Base-by-base conservation (phyloP, 2,888 invertebrate species). In the Cecidostiba fungosa region DNA sequence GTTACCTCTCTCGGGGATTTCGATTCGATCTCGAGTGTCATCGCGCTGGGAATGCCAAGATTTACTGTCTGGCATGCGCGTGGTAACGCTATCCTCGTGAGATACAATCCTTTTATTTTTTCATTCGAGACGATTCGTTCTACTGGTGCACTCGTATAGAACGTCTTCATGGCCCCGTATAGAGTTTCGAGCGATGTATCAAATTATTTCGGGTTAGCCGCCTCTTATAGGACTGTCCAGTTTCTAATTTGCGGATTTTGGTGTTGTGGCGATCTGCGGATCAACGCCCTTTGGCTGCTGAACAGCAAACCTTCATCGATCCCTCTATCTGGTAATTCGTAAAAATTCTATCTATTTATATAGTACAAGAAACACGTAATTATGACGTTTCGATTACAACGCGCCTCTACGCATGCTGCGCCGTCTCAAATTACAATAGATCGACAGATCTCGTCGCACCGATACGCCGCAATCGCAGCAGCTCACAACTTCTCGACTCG, bases 31-130 rank as follows among this genome's bases (percentile, higher is more conserved):
- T 86, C 84, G 47, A 73, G 77, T 86, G 86, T 89, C 87, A 80
- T 43, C 43, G 84, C 85, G 82, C 85, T 70, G 50, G 74, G 84
- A 87, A 87, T 76, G 81, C 69, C 66, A 79, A 86, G 86, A 87
- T 88, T 88, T 86, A 86, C 72, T 83, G 77, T 36, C 81, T 47
- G 62, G 84, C 39, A 83, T 79, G 87, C 70, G 77, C 43, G 39
- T 72, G 80, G 89, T 90, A 90, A 91, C 85, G 84, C 86, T 89
- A 91, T 90, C 89, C 88, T 86, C 89, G 90, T 90, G 90, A 88
- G 90, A 90, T 87, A 85, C 66, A 76, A 86, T 88, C 85, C 88
- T 88, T 82, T 78, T 43, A 43, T 54, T 77, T 77, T 43, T 88
- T 78, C 84, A 73, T 89, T 88, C 87, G 86, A 85, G 84, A 86